These are phyloP conservation scores for Chiloscyllium punctatum DNA, from an alignment of 2,797 vertebrate genomes.

Conservation along the genomic window DNA sequence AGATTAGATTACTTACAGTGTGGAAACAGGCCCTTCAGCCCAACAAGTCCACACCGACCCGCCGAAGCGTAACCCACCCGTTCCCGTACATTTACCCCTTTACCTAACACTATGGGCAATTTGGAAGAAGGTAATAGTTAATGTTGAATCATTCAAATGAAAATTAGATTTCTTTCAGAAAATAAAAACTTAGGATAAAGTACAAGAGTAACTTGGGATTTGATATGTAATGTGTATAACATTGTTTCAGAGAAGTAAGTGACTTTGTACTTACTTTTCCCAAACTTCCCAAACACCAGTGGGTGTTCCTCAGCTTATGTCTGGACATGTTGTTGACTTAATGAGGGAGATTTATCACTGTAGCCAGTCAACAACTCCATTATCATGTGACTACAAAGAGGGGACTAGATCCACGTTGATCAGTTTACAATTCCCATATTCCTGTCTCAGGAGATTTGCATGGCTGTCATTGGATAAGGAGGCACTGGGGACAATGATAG, in stretches of 20 bases:
- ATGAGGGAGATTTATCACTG: neutral
- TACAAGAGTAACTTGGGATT: neutral
- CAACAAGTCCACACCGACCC: too few species aligned
- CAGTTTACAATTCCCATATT: neutral
- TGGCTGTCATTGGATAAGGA: neutral
- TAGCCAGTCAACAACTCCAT: neutral
- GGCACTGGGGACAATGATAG: neutral
- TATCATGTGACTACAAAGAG: neutral
- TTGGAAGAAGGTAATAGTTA: neutral
- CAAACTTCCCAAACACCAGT: neutral
- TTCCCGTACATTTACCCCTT: too few species aligned
- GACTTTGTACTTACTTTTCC: neutral
- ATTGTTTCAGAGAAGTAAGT: neutral
- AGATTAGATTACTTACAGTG: too few species aligned
- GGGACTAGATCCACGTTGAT: neutral
- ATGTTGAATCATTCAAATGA: neutral
- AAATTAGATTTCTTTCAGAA: neutral
- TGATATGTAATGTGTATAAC: neutral
- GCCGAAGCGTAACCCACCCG: too few species aligned
- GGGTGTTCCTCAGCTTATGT: neutral
- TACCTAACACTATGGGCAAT: too few species aligned
- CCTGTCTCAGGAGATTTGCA: neutral
- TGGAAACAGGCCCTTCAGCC: too few species aligned
- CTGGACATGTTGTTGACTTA: neutral
- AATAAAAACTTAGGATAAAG: neutral